These are phyloP conservation scores for Lamellibrachia columna DNA, from an alignment of 2,888 invertebrate species.

Conservation along the genomic window DNA sequence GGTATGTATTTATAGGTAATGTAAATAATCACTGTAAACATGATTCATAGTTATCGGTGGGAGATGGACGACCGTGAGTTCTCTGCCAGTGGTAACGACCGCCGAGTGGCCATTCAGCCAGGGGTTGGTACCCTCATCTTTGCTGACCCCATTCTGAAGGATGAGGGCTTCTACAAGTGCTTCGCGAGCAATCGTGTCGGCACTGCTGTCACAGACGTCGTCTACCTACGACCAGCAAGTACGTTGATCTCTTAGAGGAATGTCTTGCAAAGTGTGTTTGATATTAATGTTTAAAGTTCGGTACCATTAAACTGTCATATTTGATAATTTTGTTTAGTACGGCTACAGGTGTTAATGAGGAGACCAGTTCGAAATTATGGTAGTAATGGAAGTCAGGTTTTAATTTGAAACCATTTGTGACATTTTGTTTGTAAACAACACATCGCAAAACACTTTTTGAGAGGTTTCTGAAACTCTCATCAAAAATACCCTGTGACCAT, in stretches of 20 bases:
- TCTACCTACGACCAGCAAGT: conserved; percentile 33
- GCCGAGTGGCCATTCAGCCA: conserved; percentile 92
- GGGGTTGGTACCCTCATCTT: conserved; percentile 89
- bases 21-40: no score
- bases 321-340: neutral
- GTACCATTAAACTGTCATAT: no score
- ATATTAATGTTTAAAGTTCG: neutral
- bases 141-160: conserved; percentile 86
- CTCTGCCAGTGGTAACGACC: conserved; percentile 92
- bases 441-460: no score
- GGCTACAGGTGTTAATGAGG: neutral
- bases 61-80: conserved; percentile 70
- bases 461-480: no score
- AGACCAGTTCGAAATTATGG: neutral
- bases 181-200: conserved; percentile 72
- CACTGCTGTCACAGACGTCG: conserved; percentile 34
- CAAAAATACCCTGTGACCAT: no score
- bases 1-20: no score
- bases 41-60: conserved; percentile 41
- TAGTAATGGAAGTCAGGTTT: no score
- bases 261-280: neutral
- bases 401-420: no score
- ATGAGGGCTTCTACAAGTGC: conserved; percentile 94
- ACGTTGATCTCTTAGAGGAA: neutral
- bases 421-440: no score